These are phyloP conservation scores for Xestia sexstrigata DNA, from an alignment of 2,888 invertebrate species.

Conservation along the genomic window DNA sequence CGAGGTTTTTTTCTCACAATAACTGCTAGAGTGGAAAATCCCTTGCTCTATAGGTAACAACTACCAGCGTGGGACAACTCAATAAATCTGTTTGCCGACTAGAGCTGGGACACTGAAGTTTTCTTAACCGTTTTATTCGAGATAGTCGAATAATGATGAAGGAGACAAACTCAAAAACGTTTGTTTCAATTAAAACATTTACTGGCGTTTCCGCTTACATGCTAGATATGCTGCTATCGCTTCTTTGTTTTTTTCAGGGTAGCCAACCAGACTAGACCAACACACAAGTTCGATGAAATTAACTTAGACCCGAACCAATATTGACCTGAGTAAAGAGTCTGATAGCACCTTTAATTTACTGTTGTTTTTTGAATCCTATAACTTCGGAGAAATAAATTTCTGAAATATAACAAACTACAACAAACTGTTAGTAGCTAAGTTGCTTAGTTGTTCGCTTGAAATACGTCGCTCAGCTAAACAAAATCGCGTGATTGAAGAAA, in stretches of 20 bases:
- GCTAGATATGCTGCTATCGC: background rate
- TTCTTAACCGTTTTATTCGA: conserved; percentile 11
- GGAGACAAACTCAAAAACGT: background rate
- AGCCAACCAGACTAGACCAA: background rate
- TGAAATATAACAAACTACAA: background rate
- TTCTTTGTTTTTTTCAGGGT: background rate
- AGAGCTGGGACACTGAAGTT: conserved; percentile 49
- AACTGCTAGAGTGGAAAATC: conserved; percentile 65
- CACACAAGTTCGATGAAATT: background rate
- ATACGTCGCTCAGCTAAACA: conserved; percentile 10
- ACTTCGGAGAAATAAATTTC: background rate
- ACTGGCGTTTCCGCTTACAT: too few relatives aligned
- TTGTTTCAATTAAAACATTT: background rate
- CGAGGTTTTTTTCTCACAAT: conserved; percentile 64
- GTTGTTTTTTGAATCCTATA: background rate
- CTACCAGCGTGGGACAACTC: conserved; percentile 65
- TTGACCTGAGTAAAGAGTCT: background rate
- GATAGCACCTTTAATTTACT: background rate
- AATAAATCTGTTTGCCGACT: conserved; percentile 67
- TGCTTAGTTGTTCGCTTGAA: background rate
- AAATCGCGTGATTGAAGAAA: conserved; percentile 35
- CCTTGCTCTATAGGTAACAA: conserved; percentile 65
- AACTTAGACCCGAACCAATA: background rate
- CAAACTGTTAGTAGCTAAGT: background rate
- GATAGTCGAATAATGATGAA: background rate